Percentiles rank a stretch among this genome's conserved stretches.
phyloP scores from a whole-genome alignment of 2,797 vertebrate genomes.

The Danio choprae region DNA sequence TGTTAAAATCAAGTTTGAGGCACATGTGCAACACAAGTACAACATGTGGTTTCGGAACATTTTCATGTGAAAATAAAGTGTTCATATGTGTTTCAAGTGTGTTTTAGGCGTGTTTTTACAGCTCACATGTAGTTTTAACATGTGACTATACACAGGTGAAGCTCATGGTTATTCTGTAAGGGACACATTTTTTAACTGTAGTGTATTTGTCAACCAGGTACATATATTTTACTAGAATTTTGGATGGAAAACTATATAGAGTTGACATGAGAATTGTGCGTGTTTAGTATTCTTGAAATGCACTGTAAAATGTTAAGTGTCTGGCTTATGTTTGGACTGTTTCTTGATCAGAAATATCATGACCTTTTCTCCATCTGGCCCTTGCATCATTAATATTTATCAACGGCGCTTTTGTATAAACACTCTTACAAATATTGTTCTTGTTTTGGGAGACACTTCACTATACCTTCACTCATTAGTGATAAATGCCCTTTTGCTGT shows the following conservation, averaged over 20 bases:
- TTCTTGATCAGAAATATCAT: slow-evolving; percentile 50
- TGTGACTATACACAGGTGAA: too few species aligned
- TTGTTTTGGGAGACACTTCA: slow-evolving; percentile 34
- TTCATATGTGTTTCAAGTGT: too few species aligned
- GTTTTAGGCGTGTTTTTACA: too few species aligned
- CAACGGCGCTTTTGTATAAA: slow-evolving; percentile 24
- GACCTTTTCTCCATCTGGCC: slow-evolving; percentile 56
- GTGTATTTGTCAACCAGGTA: not conserved
- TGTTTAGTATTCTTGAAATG: slow-evolving; percentile 22
- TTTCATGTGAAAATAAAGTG: too few species aligned
- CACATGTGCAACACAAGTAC: too few species aligned
- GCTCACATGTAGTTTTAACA: too few species aligned
- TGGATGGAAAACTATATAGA: not conserved
- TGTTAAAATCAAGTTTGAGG: too few species aligned
- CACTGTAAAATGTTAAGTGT: slow-evolving; percentile 26
- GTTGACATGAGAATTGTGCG: not conserved
- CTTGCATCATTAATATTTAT: slow-evolving; percentile 65
- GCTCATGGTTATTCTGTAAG: too few species aligned
- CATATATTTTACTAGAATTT: not conserved
- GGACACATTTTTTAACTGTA: not conserved
- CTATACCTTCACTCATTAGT: slow-evolving; percentile 46
- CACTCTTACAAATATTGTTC: slow-evolving; percentile 1
- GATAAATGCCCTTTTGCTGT: slow-evolving; percentile 47
- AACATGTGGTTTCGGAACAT: too few species aligned
- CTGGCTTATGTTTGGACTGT: slow-evolving; percentile 31